phyloP scores from a whole-genome alignment of 2,113 vertebrate species.

The Mirounga angustirostris region DNA sequence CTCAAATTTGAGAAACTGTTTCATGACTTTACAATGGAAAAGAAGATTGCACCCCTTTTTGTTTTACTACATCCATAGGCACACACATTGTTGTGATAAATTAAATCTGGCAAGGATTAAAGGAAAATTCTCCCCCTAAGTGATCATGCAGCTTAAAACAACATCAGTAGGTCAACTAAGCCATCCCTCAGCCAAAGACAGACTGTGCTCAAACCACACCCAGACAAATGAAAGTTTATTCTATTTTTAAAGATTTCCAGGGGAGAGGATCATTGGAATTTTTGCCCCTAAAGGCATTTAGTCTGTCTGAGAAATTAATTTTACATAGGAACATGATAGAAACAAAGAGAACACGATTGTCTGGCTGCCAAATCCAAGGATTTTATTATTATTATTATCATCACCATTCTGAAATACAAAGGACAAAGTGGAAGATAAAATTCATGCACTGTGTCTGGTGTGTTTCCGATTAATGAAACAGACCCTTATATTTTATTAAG shows the following conservation, averaged over 20 bases:
- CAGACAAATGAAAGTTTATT: constrained; percentile 61
- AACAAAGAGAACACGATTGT: constrained; percentile 3
- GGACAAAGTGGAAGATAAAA: constrained; percentile 80
- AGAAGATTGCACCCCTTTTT: constrained; percentile 36
- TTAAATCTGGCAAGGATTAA: constrained; percentile 65
- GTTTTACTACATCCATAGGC: constrained; percentile 1
- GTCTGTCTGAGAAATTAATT: constrained; percentile 70
- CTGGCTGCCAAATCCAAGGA: constrained; percentile 45
- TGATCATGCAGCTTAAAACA: not conserved
- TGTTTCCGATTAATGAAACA: constrained; percentile 83
- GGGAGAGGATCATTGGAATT: constrained; percentile 37
- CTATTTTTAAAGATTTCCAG: constrained; percentile 77
- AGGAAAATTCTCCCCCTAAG: constrained; percentile 45
- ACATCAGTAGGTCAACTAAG: not conserved
- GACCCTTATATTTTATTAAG: constrained; percentile 82
- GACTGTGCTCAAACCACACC: constrained; percentile 58
- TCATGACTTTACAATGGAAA: constrained; percentile 34
- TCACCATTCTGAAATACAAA: constrained; percentile 73
- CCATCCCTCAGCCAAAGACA: not conserved
- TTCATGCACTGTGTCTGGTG: constrained; percentile 69
- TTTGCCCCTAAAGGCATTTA: constrained; percentile 65
- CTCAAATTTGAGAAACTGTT: constrained; percentile 63
- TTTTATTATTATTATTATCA: constrained; percentile 52
- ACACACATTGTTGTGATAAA: constrained; percentile 8
- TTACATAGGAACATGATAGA: constrained; percentile 55